A percentile compares a stretch with the other conserved stretches of the same genome.
phyloP scores from a whole-genome alignment of 2,797 vertebrate genomes.

The Pseudochromis fuscus region DNA sequence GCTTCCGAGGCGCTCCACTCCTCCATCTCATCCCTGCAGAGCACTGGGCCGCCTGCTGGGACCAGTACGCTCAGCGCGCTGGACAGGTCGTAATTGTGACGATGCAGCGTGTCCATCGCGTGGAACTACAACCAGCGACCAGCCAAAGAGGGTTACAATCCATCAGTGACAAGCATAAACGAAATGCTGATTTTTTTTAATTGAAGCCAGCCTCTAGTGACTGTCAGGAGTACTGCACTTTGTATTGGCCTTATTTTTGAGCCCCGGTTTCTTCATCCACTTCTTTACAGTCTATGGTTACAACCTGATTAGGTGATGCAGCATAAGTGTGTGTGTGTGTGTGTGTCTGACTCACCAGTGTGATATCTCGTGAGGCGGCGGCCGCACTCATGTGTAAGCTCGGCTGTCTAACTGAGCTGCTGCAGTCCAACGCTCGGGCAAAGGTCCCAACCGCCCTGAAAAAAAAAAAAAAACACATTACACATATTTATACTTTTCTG shows the following conservation, averaged over 20 bases:
- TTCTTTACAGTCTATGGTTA: no score
- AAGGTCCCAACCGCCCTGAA: conserved; percentile 95
- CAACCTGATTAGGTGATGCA: background rate
- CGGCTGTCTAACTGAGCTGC: conserved; percentile 96
- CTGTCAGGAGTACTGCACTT: no score
- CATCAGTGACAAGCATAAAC: no score
- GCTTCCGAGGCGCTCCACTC: conserved; percentile 98
- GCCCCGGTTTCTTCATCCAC: no score
- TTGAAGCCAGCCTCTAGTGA: no score
- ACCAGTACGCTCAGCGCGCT: conserved; percentile 94
- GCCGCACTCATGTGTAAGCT: conserved; percentile 99
- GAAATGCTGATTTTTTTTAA: background rate
- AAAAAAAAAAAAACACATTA: conserved; percentile 3
- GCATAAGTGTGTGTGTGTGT: background rate
- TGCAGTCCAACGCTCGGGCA: conserved; percentile 96
- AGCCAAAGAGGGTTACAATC: conserved; percentile 7
- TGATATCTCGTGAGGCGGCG: conserved; percentile 97
- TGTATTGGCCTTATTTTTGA: no score
- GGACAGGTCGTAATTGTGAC: conserved; percentile 93
- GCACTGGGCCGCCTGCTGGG: conserved; percentile 93
- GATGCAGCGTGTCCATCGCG: conserved; percentile 96
- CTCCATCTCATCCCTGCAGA: conserved; percentile 98
- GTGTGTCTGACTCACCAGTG: conserved; percentile 87
- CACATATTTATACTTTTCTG: background rate
- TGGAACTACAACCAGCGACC: conserved; percentile 87